These are phyloP conservation scores for Acanthopleura granulata DNA, from an alignment of 2,888 invertebrate species.

Conservation along the genomic window DNA sequence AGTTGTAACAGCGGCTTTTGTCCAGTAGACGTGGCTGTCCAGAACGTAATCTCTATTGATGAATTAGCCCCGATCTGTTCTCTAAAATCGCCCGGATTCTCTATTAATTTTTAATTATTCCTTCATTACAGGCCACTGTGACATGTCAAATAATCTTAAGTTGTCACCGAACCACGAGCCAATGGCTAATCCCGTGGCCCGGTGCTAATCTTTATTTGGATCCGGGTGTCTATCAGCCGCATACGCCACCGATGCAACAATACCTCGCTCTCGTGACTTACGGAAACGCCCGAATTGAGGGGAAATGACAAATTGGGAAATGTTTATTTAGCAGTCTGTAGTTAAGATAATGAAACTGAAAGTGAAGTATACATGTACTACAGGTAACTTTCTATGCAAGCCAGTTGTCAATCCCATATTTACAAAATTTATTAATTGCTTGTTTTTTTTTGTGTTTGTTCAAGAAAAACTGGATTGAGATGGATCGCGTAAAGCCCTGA, in stretches of 20 bases:
- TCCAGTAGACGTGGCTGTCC: not conserved
- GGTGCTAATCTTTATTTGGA: not conserved
- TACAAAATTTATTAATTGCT: too few relatives aligned
- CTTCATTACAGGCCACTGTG: not conserved
- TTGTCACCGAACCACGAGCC: not conserved
- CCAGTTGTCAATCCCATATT: too few relatives aligned
- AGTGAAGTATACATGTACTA: too few relatives aligned
- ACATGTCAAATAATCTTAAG: slow-evolving; percentile 8
- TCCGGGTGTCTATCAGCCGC: slow-evolving; percentile 3
- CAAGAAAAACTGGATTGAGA: too few relatives aligned
- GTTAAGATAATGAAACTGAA: too few relatives aligned
- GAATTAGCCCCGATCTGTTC: not conserved
- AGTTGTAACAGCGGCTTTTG: not conserved
- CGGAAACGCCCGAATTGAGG: too few relatives aligned
- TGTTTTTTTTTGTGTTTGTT: too few relatives aligned
- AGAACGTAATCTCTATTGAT: not conserved
- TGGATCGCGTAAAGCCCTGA: too few relatives aligned
- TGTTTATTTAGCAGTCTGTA: too few relatives aligned
- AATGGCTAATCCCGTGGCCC: not conserved
- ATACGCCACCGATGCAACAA: not conserved
- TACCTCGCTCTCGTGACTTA: too few relatives aligned
- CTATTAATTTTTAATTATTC: slow-evolving; percentile 10
- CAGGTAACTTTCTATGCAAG: too few relatives aligned
- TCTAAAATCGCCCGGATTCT: not conserved
- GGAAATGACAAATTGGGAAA: too few relatives aligned